Conservation (phyloP, 2,888 invertebrate genomes). For the Drosophila hamatofila region DNA sequence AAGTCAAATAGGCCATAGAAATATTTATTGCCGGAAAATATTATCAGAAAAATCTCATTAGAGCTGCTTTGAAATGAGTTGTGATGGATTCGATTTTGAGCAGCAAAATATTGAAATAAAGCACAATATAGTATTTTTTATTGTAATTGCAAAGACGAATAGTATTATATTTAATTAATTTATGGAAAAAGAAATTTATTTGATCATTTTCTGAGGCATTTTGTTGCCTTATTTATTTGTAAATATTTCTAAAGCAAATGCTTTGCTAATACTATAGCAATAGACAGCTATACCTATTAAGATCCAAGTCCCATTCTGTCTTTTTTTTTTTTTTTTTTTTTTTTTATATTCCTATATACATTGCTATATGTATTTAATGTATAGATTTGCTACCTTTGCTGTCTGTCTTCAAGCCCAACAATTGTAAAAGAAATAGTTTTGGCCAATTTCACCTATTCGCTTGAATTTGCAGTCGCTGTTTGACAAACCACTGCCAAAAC, state of each 20-base stretch:
- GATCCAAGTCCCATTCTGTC: too few relatives aligned
- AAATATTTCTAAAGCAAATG: not conserved
- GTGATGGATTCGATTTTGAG: not conserved
- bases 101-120: not conserved
- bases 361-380: not conserved
- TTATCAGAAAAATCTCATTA: not conserved
- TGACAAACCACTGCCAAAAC: slow-evolving; percentile 45
- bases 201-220: too few relatives aligned
- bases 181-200: too few relatives aligned
- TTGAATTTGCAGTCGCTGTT: slow-evolving; percentile 15
- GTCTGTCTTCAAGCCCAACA: not conserved
- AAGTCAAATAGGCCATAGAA: slow-evolving; percentile 2
- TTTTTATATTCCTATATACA: not conserved
- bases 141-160: not conserved
- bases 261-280: not conserved
- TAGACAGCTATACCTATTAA: not conserved
- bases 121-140: not conserved
- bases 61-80: not conserved
- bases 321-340: not conserved
- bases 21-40: not conserved
- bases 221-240: too few relatives aligned
- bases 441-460: slow-evolving; percentile 1
- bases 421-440: slow-evolving; percentile 4
- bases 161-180: not conserved
- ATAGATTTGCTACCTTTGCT: not conserved